These are phyloP conservation scores for Hypocryptadius cinnamomeus DNA, from an alignment of 2,113 vertebrate species.

Conservation along the genomic window DNA sequence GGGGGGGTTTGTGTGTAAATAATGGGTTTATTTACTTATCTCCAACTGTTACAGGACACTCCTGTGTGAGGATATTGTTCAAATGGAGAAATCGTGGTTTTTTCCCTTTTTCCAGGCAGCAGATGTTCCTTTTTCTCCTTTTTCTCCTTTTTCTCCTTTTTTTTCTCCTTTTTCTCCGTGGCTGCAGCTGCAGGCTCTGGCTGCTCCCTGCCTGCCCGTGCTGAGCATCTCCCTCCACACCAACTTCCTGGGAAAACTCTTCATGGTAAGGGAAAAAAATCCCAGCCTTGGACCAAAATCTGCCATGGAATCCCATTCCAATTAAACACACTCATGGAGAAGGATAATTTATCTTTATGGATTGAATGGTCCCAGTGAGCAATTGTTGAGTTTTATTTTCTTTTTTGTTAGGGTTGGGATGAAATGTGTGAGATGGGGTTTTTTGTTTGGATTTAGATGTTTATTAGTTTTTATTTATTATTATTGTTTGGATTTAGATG, in stretches of 20 bases:
- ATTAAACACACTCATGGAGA: accelerated
- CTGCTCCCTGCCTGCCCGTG: not conserved
- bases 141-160: not conserved
- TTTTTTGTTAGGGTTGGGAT: not conserved
- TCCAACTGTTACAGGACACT: not conserved
- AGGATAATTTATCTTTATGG: not conserved
- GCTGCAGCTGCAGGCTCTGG: not conserved
- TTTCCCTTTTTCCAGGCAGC: not conserved
- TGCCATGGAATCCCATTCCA: not conserved
- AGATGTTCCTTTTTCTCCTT: not conserved
- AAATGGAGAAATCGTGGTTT: not conserved
- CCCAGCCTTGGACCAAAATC: not conserved
- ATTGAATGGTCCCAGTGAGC: not conserved
- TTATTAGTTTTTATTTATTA: not conserved
- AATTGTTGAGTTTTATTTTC: not conserved
- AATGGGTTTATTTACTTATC: not conserved
- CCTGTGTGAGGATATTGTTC: not conserved
- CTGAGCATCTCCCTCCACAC: not conserved
- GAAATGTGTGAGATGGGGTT: not conserved
- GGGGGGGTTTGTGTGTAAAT: not conserved
- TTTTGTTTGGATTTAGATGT: not conserved
- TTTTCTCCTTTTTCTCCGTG: not conserved
- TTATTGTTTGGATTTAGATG: not conserved
- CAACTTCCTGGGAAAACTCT: not conserved
- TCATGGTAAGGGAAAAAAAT: not conserved